These are phyloP conservation scores for Rhea pennata DNA, from an alignment of 2,113 vertebrate species.

Conservation along the genomic window DNA sequence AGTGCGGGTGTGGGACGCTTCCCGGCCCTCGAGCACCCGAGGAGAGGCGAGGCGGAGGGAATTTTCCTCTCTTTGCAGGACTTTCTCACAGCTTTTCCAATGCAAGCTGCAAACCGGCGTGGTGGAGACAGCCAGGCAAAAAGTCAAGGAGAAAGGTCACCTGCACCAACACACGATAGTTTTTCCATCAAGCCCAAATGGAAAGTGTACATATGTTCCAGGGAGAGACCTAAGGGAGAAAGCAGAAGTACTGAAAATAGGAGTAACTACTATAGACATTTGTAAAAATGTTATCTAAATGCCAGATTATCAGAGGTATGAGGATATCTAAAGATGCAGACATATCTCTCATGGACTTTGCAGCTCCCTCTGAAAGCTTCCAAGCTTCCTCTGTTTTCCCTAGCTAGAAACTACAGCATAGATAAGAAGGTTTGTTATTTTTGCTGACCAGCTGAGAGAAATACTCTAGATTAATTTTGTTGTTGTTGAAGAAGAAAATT, in stretches of 20 bases:
- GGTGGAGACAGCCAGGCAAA: background rate
- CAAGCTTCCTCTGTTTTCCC: background rate
- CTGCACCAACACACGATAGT: accelerated
- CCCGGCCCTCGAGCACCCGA: background rate
- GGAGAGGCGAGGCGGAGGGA: background rate
- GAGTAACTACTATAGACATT: accelerated
- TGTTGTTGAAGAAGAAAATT: background rate
- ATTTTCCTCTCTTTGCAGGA: background rate
- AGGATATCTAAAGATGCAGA: accelerated
- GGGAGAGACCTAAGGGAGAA: background rate
- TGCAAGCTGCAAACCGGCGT: background rate
- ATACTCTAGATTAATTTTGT: background rate
- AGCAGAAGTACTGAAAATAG: background rate
- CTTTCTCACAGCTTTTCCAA: background rate
- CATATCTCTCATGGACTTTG: accelerated
- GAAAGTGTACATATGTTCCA: accelerated
- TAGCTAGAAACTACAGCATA: background rate
- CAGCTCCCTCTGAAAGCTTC: background rate
- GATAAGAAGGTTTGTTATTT: background rate
- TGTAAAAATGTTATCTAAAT: accelerated
- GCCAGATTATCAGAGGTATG: accelerated
- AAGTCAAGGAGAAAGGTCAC: background rate
- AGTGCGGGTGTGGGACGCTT: background rate
- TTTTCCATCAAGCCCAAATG: accelerated
- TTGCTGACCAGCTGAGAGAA: too few relatives aligned